Percentiles rank a stretch among this genome's conserved stretches.
Conservation (phyloP, 2,797 vertebrate genomes). For the Menidia menidia region DNA sequence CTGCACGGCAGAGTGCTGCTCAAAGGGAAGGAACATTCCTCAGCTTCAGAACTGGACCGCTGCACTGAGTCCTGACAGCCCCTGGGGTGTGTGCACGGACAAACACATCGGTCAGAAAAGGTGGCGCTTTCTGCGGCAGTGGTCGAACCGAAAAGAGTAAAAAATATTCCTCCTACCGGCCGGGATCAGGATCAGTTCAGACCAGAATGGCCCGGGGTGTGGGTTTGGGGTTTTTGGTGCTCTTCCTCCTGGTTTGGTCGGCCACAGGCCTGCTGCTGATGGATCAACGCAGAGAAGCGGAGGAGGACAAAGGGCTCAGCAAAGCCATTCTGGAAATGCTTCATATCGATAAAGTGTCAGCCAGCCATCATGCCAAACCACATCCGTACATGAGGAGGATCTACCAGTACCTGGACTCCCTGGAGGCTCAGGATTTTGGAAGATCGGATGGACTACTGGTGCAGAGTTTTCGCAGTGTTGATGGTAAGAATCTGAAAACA, state of each 20-base stretch:
- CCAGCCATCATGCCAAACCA: constrained; percentile 68
- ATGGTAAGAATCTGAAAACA: constrained; percentile 57
- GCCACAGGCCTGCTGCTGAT: constrained; percentile 31
- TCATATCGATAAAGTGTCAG: constrained; percentile 80
- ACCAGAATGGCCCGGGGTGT: constrained; percentile 37
- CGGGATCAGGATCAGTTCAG: not conserved
- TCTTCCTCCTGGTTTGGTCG: constrained; percentile 38
- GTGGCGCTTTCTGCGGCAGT: constrained; percentile 23
- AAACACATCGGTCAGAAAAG: constrained; percentile 50
- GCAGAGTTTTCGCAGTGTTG: constrained; percentile 79
- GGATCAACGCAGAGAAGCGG: constrained; percentile 41
- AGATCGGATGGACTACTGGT: constrained; percentile 77
- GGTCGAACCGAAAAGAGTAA: constrained; percentile 9
- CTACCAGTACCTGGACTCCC: constrained; percentile 70
- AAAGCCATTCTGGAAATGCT: constrained; percentile 83
- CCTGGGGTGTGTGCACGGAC: constrained; percentile 66
- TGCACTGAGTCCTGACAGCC: constrained; percentile 70
- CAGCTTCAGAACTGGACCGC: constrained; percentile 75
- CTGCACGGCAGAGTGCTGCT: constrained; percentile 60
- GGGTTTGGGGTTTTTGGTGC: constrained; percentile 11
- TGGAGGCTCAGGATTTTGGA: constrained; percentile 63
- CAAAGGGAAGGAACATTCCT: constrained; percentile 76
- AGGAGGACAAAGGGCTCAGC: constrained; percentile 55
- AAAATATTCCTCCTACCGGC: not conserved
- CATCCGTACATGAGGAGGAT: constrained; percentile 83